A percentile compares a stretch with the other conserved stretches of the same genome.
Evolutionary conservation across 2,888 invertebrate species (phyloP).

Genomic region (Diabrotica balteata): DNA sequence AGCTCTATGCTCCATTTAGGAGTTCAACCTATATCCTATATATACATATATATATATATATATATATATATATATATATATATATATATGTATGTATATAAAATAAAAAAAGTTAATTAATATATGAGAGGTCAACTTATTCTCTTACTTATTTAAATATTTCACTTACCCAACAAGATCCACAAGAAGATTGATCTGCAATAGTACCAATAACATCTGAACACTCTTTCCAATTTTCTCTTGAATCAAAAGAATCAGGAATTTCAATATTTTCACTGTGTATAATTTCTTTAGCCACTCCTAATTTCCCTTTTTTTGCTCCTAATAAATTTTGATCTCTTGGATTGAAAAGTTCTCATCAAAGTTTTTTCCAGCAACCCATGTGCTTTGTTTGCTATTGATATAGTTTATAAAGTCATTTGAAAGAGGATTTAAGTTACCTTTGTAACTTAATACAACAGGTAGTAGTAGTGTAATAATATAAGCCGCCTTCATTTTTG

Average conservation of each 20-base stretch:
- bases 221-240: constrained; percentile 81
- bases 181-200: constrained; percentile 85
- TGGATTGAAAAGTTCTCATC: constrained; percentile 64
- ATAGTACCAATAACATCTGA: constrained; percentile 76
- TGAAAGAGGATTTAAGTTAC: constrained; percentile 65
- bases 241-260: constrained; percentile 81
- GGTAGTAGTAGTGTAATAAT: too few relatives aligned
- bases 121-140: not conserved
- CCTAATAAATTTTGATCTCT: constrained; percentile 75
- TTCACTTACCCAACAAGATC: constrained; percentile 80
- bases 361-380: constrained; percentile 85
- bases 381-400: constrained; percentile 71
- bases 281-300: too few relatives aligned
- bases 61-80: too few relatives aligned
- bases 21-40: too few relatives aligned
- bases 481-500: too few relatives aligned
- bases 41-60: too few relatives aligned
- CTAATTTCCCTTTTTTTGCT: too few relatives aligned
- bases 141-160: not conserved
- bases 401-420: constrained; percentile 76
- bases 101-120: constrained; percentile 4
- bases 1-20: too few relatives aligned
- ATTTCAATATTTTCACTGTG: constrained; percentile 26
- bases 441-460: too few relatives aligned
- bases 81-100: too few relatives aligned